Evolutionary conservation across 2,888 invertebrate genomes (phyloP).

Genomic region (Eueremaeus valkanovi): DNA sequence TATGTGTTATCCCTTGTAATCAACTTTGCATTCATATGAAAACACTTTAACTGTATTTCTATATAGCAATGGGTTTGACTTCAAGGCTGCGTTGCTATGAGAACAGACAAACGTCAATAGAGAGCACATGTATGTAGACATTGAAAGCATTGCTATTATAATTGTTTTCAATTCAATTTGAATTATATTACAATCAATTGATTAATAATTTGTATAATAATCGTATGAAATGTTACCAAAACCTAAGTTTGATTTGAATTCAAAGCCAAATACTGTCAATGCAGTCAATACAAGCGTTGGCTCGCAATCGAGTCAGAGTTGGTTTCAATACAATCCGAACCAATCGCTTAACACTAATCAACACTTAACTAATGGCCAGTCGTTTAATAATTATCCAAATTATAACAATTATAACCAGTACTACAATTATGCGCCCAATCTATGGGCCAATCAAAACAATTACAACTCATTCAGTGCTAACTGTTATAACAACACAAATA

Average conservation of each 20-base stretch:
- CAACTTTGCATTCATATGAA: no score
- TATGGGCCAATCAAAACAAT: conserved; percentile 1
- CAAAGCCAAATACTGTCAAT: neutral
- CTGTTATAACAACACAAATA: neutral
- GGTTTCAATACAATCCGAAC: conserved; percentile 21
- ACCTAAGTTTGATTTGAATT: conserved; percentile 16
- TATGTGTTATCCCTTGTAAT: no score
- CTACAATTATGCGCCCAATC: neutral
- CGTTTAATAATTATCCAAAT: conserved; percentile 9
- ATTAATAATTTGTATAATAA: neutral
- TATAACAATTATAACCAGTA: neutral
- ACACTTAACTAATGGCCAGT: no score
- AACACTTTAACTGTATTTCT: no score
- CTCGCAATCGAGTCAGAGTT: neutral
- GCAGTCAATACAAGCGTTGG: neutral
- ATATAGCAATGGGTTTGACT: no score
- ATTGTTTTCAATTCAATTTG: neutral
- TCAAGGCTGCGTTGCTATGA: neutral
- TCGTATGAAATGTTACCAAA: conserved; percentile 11
- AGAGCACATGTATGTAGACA: neutral
- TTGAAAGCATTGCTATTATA: no score
- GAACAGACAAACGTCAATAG: neutral
- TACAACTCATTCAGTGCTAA: neutral
- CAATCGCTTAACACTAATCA: neutral
- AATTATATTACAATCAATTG: neutral